Percentiles rank a stretch among this genome's conserved stretches.
phyloP scores from a whole-genome alignment of 1,140 invertebrate genomes.

The Lasaia peninsularis region DNA sequence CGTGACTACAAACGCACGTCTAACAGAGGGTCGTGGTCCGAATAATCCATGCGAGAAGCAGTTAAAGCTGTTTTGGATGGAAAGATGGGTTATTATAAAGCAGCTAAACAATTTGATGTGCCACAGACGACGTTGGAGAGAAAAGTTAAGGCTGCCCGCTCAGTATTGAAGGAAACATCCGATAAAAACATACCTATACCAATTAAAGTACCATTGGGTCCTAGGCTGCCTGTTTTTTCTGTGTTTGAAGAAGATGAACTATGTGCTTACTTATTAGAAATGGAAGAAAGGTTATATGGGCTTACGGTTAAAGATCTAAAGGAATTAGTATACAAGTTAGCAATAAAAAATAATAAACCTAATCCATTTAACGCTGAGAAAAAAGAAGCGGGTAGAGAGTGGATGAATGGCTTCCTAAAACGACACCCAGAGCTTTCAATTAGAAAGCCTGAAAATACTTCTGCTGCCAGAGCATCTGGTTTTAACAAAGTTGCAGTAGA shows the following conservation, averaged over 20 bases:
- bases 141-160: not conserved
- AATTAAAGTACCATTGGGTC: not conserved
- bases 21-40: not conserved
- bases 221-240: slow-evolving; percentile 17
- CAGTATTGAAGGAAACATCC: slow-evolving; percentile 18
- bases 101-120: slow-evolving; percentile 21
- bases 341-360: slow-evolving; percentile 19
- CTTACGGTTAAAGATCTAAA: slow-evolving; percentile 9
- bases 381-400: slow-evolving; percentile 23
- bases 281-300: slow-evolving; percentile 17
- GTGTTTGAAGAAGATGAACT: slow-evolving; percentile 22
- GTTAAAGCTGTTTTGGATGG: slow-evolving; percentile 13
- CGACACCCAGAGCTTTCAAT: slow-evolving; percentile 30
- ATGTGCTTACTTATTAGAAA: slow-evolving; percentile 18
- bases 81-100: slow-evolving; percentile 19
- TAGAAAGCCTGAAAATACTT: slow-evolving; percentile 36
- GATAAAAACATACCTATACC: slow-evolving; percentile 10
- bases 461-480: slow-evolving; percentile 31
- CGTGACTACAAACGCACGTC: not conserved
- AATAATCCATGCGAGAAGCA: not conserved
- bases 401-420: slow-evolving; percentile 30
- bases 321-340: slow-evolving; percentile 10
- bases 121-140: not conserved
- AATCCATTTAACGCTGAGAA: slow-evolving; percentile 12
- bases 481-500: slow-evolving; percentile 34